A percentile compares a stretch with the other conserved stretches of the same genome.
These are phyloP conservation scores for Clarias magur DNA, from an alignment of 2,113 vertebrate genomes.

Conservation along the genomic window DNA sequence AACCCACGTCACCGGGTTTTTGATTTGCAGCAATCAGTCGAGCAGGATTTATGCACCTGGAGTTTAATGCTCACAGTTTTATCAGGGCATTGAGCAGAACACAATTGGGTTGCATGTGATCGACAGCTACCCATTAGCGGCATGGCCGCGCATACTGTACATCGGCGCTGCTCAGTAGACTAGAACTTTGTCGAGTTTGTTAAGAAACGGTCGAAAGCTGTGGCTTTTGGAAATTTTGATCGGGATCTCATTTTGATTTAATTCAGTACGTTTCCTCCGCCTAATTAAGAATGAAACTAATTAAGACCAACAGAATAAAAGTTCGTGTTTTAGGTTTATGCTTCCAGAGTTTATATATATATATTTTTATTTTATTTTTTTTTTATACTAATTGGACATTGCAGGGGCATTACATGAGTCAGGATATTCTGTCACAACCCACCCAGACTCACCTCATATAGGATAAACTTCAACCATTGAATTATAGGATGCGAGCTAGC, in stretches of 20 bases:
- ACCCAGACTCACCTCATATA: no score
- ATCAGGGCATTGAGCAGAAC: constrained; percentile 9
- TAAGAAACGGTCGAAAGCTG: neutral
- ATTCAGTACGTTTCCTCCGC: neutral
- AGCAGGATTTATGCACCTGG: constrained; percentile 37
- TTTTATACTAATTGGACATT: no score
- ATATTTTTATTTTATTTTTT: no score
- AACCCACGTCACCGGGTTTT: constrained; percentile 25
- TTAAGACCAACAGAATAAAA: no score
- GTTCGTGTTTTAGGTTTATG: no score
- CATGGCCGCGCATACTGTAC: neutral
- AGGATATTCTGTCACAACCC: no score
- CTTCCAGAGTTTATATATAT: no score
- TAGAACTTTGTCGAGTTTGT: constrained; percentile 1
- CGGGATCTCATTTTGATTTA: neutral
- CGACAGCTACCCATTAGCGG: constrained; percentile 28
- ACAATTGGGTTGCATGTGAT: constrained; percentile 18
- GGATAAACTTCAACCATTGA: no score
- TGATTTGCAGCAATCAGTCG: constrained; percentile 46
- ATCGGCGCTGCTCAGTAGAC: neutral
- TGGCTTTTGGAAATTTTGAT: neutral
- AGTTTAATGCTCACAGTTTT: constrained; percentile 4
- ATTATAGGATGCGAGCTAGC: no score
- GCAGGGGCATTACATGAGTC: no score
- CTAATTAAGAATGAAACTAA: neutral